Evolutionary conservation across 2,888 invertebrate species (phyloP), one percentile per base, ranked within the genome.

Genomic region (Sesamia inferens): DNA sequence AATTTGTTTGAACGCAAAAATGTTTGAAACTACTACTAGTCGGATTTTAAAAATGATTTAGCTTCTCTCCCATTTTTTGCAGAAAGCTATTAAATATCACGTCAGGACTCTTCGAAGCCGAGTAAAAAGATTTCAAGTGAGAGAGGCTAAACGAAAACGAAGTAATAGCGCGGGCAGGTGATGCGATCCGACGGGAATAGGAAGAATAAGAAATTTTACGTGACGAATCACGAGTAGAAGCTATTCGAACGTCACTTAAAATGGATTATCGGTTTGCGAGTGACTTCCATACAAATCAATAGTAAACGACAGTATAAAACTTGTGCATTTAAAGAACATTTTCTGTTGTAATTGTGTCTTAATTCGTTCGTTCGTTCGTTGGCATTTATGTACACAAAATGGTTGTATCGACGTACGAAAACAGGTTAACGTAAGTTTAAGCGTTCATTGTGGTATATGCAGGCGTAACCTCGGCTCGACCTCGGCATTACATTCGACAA

Each of bases 351-450:
- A 67, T 70, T 68, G 61, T 55, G 58, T 58, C 61, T 61, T 62
- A 70, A 80, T 64, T 70, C 76, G 55, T 71, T 81, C 5, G 24
- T 61, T 62, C 67, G 74, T 64, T 70, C 76, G 55, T 71, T 81
- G 7, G 24, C 11, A 58, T 5, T 39, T 63, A 61, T 24, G 71
- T 67, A 76, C 55, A 84, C 51, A 68, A 76, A 81, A 81, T 63
- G 81, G 58, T 64, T 63, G 78, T 78, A 77, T 79, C 51, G 84
- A 79, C 44, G 71, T 59, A 72, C 73, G 71, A 85, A 85, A 73
- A 85, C 85, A 79, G 84, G 85, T 85, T 85, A 85, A 85, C 77
- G 85, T 74, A 66, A 68, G 66, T 74, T 77, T 84, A 77, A 76
- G 54, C 24, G 62, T 64, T 72, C 67, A 73, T 59, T 78, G 71